Base-by-base conservation (phyloP, 2,888 invertebrate genomes). In the Acrobasis suavella region DNA sequence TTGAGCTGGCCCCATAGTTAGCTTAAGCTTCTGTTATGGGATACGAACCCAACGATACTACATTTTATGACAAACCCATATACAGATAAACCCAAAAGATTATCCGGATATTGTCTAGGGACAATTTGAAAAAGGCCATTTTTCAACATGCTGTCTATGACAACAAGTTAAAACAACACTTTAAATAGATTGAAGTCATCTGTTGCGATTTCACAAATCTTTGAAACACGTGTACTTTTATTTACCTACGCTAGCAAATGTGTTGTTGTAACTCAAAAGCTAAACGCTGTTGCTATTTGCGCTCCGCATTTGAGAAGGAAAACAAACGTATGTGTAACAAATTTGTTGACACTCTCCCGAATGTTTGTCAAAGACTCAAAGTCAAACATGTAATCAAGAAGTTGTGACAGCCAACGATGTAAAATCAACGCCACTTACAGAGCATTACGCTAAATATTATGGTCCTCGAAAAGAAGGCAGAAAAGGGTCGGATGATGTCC, bases 371-470 rank as follows among this genome's bases (percentile, higher is more conserved):
- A 56, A 56, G 12, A 56, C 42, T 56, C 22, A 12, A 32, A 32
- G 32, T 56, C 17, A 56, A 42, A 42, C 17, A 56, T 54, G 54
- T 54, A 54, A 54, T 54, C 54, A 15, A 54, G 54, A 15, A 55
- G 38, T 39, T 39, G 3, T 10, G 10, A 5, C 38, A 9, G 1
- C 12, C 46, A 14, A 67, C 64, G 63, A 67, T 65, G 64, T 46
- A 54, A 54, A 46, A 54, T 54, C 61, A 61, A 61, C 42, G 54
- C 32, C 10, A 15, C 54, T 46, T 32, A 46, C 49, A 16, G 49
- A 72, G 70, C 72, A 69, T 71, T 71, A 67, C 65, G 65, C 68
- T 69, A 70, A 76, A 75, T 72, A 72, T 71, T 73, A 74, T 71
- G 69, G 66, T 63, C 67, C 66, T 66, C 32, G 71, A 72, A 70